Conservation (phyloP, 2,797 vertebrate species). For the Threskiornis aethiopicus region DNA sequence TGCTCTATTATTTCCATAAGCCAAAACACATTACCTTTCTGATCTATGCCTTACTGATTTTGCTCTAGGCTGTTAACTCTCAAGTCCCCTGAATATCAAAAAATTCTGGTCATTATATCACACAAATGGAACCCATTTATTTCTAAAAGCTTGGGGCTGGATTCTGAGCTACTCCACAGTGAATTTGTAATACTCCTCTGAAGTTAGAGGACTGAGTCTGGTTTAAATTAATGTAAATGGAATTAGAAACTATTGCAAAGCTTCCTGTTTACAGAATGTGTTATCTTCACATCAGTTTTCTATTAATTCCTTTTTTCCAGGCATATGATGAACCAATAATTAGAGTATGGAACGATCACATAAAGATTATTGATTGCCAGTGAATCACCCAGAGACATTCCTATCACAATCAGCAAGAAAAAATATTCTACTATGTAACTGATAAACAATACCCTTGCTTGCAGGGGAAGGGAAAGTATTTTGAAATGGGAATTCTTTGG, state of each 20-base stretch:
- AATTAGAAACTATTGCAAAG: background rate
- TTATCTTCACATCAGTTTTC: background rate
- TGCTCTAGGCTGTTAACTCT: slow-evolving; percentile 13
- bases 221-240: background rate
- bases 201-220: background rate
- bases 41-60: background rate
- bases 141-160: background rate
- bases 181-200: background rate
- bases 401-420: background rate
- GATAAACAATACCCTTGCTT: background rate
- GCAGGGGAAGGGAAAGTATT: background rate
- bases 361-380: background rate
- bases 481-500: background rate
- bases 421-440: background rate
- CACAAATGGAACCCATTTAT: background rate
- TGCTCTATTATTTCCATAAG: slow-evolving; percentile 3
- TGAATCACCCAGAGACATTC: background rate
- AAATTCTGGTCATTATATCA: background rate
- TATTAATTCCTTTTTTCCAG: background rate
- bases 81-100: background rate
- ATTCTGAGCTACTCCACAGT: background rate
- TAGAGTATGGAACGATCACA: background rate
- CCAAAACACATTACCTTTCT: slow-evolving; percentile 27
- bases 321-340: background rate
- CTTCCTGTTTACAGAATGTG: background rate